These are phyloP conservation scores for Rhinolophus ferrumequinum DNA, from an alignment of 2,113 vertebrate genomes.

Conservation along the genomic window DNA sequence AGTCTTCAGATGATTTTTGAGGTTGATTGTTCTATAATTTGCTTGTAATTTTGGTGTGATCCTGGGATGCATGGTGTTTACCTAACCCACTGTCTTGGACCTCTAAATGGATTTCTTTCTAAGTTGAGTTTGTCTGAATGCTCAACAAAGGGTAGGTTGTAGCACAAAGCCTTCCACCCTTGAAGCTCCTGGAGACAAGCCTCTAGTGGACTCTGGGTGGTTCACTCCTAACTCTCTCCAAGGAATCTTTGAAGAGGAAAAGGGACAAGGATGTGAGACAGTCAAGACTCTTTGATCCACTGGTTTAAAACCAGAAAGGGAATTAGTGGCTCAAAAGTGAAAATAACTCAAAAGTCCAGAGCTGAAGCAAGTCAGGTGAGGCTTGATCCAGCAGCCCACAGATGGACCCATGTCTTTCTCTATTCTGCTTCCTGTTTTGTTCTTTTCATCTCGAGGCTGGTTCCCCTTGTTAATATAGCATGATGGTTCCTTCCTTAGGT, in stretches of 20 bases:
- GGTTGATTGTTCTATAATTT: too few species aligned
- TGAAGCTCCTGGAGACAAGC: not conserved
- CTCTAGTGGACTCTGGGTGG: not conserved
- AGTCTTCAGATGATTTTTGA: too few species aligned
- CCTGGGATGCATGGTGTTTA: too few species aligned
- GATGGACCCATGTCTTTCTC: not conserved
- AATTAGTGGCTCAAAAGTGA: not conserved
- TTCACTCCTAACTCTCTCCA: not conserved
- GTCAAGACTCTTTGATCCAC: not conserved
- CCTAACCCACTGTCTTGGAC: too few species aligned
- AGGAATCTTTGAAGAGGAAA: not conserved
- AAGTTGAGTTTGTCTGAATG: too few species aligned
- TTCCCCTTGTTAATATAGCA: not conserved
- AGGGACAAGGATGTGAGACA: not conserved
- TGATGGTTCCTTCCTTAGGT: not conserved
- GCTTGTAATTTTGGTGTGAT: too few species aligned
- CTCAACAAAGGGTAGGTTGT: too few species aligned
- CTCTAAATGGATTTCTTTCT: not conserved
- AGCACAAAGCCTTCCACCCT: not conserved
- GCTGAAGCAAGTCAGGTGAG: not conserved
- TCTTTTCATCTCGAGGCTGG: not conserved
- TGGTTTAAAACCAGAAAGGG: not conserved
- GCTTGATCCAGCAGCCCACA: not conserved
- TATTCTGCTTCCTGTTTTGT: not conserved
- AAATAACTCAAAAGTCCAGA: not conserved